Conservation (phyloP, 1,140 invertebrate genomes). For the Macrobrachium rosenbergii region DNA sequence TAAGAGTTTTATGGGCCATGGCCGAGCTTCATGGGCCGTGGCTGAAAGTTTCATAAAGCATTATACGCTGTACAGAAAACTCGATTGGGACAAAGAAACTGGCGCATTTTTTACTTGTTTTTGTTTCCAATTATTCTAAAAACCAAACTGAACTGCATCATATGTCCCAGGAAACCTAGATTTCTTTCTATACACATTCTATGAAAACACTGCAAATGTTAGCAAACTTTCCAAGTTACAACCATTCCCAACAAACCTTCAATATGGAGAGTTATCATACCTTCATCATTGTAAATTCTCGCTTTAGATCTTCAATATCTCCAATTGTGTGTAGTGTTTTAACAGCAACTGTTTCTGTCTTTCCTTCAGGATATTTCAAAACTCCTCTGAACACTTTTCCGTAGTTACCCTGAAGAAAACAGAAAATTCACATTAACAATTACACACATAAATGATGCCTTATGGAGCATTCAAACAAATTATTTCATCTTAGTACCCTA, state of each 20-base stretch:
- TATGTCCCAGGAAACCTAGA: too few relatives aligned
- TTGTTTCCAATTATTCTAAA: too few relatives aligned
- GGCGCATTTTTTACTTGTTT: too few relatives aligned
- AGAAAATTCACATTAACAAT: not conserved
- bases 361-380: conserved; percentile 31
- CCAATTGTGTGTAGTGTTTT: conserved; percentile 39
- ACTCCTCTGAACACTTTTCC: conserved; percentile 42
- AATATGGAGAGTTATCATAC: not conserved
- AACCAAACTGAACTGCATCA: too few relatives aligned
- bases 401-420: conserved; percentile 37
- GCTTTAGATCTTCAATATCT: conserved; percentile 38
- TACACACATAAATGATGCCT: not conserved
- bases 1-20: too few relatives aligned
- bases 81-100: too few relatives aligned
- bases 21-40: too few relatives aligned
- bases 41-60: too few relatives aligned
- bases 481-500: too few relatives aligned
- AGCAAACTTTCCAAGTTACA: not conserved
- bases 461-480: not conserved
- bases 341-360: conserved; percentile 28
- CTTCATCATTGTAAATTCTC: conserved; percentile 50
- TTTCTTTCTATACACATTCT: too few relatives aligned
- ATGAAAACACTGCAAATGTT: too few relatives aligned
- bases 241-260: not conserved
- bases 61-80: too few relatives aligned